A percentile compares a stretch with the other conserved stretches of the same genome.
These are phyloP conservation scores for Apotomis capreana DNA, from an alignment of 2,888 invertebrate genomes.

Conservation along the genomic window DNA sequence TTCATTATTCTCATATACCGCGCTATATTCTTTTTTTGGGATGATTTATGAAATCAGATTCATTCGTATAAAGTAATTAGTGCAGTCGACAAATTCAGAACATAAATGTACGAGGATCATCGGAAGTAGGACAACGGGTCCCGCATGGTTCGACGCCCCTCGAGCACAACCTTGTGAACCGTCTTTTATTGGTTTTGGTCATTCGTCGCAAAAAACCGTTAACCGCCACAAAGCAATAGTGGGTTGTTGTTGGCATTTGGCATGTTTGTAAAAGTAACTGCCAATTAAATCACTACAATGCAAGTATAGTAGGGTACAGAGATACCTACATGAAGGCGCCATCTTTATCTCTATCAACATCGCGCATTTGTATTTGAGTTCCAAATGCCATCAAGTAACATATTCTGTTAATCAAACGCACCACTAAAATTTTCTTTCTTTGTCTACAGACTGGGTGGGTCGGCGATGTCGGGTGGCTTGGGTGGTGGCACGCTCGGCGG, in stretches of 20 bases:
- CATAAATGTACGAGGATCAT: background rate
- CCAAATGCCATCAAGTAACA: too few relatives aligned
- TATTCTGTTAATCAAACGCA: background rate
- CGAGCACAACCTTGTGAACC: too few relatives aligned
- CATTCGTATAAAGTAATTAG: background rate
- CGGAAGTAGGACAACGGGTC: background rate
- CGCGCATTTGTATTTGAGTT: too few relatives aligned
- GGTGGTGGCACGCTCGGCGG: conserved; percentile 85
- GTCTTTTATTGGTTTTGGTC: too few relatives aligned
- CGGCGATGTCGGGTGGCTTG: conserved; percentile 83
- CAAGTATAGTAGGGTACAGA: too few relatives aligned
- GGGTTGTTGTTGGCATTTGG: too few relatives aligned
- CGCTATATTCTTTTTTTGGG: background rate
- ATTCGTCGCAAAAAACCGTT: too few relatives aligned
- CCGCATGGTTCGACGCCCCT: background rate
- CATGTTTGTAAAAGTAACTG: too few relatives aligned
- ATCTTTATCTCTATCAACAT: too few relatives aligned
- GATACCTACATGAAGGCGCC: too few relatives aligned
- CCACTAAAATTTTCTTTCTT: conserved; percentile 40
- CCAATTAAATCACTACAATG: too few relatives aligned
- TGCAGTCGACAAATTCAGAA: background rate
- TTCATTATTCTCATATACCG: background rate
- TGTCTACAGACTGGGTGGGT: conserved; percentile 78
- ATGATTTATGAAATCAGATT: background rate
- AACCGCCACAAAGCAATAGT: too few relatives aligned